Conservation (phyloP, 2,888 invertebrate genomes). For the Tenthredo distinguenda region DNA sequence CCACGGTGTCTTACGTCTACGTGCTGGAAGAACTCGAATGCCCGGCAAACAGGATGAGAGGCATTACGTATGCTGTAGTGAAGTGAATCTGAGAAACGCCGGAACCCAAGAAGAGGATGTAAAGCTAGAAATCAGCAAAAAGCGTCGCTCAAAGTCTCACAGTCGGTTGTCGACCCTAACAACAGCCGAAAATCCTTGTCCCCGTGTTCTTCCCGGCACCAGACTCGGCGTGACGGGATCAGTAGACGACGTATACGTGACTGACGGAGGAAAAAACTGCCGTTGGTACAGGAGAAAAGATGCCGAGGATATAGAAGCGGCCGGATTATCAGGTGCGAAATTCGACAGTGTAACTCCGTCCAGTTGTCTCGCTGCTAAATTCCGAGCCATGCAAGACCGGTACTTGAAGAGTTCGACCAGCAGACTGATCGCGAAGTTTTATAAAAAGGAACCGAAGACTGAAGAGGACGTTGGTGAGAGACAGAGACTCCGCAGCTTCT, state of each 20-base stretch:
- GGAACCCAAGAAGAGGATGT: constrained; percentile 64
- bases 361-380: constrained; percentile 84
- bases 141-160: constrained; percentile 73
- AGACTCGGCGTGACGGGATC: constrained; percentile 44
- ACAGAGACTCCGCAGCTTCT: constrained; percentile 83
- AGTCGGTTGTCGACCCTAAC: constrained; percentile 64
- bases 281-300: constrained; percentile 65
- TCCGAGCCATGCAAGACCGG: constrained; percentile 85
- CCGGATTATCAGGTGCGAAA: constrained; percentile 56
- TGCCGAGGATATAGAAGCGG: background rate
- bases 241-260: constrained; percentile 57
- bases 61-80: constrained; percentile 71
- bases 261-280: constrained; percentile 60
- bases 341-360: constrained; percentile 73
- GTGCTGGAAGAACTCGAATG: constrained; percentile 55
- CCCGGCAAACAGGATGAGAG: constrained; percentile 68
- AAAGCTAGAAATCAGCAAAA: constrained; percentile 67
- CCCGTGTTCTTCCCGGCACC: background rate
- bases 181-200: constrained; percentile 64
- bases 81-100: constrained; percentile 62
- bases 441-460: constrained; percentile 74
- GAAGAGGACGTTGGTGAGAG: constrained; percentile 65
- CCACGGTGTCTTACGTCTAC: constrained; percentile 13
- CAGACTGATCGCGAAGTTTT: constrained; percentile 85
- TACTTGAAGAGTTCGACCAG: constrained; percentile 86